A percentile compares a stretch with the other conserved stretches of the same genome.
phyloP scores from a whole-genome alignment of 2,113 vertebrate species.

The Chionomys nivalis region DNA sequence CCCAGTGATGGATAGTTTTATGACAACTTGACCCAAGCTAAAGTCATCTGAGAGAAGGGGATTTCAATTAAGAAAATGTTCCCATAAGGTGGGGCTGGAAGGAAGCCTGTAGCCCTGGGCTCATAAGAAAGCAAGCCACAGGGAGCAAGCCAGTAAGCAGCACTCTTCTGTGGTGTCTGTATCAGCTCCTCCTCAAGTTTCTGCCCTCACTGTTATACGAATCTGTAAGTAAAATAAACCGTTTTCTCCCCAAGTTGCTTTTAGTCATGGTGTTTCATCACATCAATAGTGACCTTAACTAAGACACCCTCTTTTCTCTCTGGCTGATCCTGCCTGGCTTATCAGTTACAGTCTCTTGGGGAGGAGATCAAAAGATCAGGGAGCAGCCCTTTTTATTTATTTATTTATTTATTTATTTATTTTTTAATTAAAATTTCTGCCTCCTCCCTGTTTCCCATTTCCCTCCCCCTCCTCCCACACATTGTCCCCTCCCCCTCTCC shows the following conservation, averaged over 20 bases:
- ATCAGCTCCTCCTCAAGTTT: neutral
- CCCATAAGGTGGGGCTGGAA: neutral
- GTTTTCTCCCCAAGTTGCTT: neutral
- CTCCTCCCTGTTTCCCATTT: no score
- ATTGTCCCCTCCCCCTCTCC: no score
- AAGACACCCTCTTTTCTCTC: neutral
- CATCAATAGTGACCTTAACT: neutral
- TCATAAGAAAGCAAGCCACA: neutral
- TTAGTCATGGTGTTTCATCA: neutral
- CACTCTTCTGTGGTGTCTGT: neutral
- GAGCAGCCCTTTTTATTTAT: neutral
- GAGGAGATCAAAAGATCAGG: neutral
- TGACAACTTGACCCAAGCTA: neutral
- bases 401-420: no score
- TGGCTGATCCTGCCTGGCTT: neutral
- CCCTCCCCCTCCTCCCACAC: no score
- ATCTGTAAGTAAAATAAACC: neutral
- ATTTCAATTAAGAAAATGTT: neutral
- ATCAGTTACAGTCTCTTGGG: neutral
- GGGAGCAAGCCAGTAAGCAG: neutral
- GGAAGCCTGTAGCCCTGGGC: neutral
- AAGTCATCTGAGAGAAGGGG: neutral
- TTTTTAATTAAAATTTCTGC: no score
- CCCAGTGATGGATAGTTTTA: neutral
- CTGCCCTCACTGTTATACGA: neutral